Evolutionary conservation across 2,113 vertebrate genomes (phyloP), one percentile per base, ranked within the genome.

Genomic region (Lampris incognitus): DNA sequence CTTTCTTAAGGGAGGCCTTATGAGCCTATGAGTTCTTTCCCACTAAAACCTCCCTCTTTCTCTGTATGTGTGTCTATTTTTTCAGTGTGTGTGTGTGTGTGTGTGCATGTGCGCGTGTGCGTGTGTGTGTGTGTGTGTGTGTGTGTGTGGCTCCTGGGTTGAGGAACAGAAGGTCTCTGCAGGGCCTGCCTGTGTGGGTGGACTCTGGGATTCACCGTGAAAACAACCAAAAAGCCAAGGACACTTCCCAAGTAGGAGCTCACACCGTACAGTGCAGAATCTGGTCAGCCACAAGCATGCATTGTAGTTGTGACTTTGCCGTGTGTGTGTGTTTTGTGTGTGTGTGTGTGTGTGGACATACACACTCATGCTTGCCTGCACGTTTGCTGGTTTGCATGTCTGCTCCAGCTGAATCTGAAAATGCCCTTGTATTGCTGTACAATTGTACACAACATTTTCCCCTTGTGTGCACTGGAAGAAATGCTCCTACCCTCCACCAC

Each of bases 131-230:
- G 70, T 55, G 70, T 52, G 70, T 49, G 67, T 67, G 49, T 66
- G 46, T 82, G 75, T 72, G 58, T 71, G 70, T 82, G 69, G 82
- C 75, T 88, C 86, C 86, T 82, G 89, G 79, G 79, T 81, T 88
- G 89, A 87, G 82, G 93, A 94, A 94, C 94, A 95, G 92, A 95
- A 94, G 94, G 94, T 94, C 94, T 95, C 93, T 87, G 91, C 94
- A 92, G 92, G 94, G 84, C 90, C 84, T 89, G 90, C 89, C 88
- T 94, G 92, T 93, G 94, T 94, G 94, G 93, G 93, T 83, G 93
- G 92, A 94, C 83, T 93, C 91, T 88, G 93, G 94, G 93, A 94
- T 94, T 94, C 87, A 93, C 94, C 92, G 84, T 91, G 91, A 94
- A 94, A 92, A 93, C 88, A 93, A 93, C 82, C 63, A 66, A 88